Base-by-base conservation (phyloP, 2,797 vertebrate genomes). In the Tenualosa ilisha region DNA sequence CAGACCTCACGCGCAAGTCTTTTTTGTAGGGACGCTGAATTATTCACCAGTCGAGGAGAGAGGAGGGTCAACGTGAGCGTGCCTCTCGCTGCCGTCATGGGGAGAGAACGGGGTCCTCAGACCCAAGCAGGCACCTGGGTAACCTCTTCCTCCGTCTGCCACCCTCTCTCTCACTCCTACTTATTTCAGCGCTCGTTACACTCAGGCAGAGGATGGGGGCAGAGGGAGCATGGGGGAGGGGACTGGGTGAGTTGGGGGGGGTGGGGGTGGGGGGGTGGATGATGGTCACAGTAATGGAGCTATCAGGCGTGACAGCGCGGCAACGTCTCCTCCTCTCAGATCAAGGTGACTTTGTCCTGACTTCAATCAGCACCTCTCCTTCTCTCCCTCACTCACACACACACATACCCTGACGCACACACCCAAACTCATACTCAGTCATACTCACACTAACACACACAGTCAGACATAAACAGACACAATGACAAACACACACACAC, bases 301-400 rank as follows among this genome's bases (percentile, higher is more conserved):
- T 56, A 81, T 83, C 17, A 79, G 53, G 17, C 40, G 65, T 86
- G 86, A 61, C 83, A 51, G 54, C 49, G 43, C 46, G 72, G 40
- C 40, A 46, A 79, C 72, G 20, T 17, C 17, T 46, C 40, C 72
- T 46, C 53, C 83, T 8, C 22, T 79, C 90, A 90, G 81, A 82
- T 92, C 90, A 95, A 94, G 94, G 94, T 95, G 93, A 95, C 94
- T 93, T 93, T 93, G 88, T 88, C 90, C 89, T 88, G n/a, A 22
- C 88, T 92, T 95, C 90, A 91, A 91, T 94, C 91, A 92, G 86
- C 68, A 63, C 31, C 81, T 11, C 56, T 54, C 3, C 17, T 15
- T 54, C 22, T 20, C 59, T 5, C 61, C 1, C n/a, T 8, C 63
- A 37, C 26, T 7, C 63, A 12, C 63, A 68, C 63, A 3, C 1